Evolutionary conservation across 2,888 invertebrate genomes (phyloP).

Genomic region (Tillus elongatus): DNA sequence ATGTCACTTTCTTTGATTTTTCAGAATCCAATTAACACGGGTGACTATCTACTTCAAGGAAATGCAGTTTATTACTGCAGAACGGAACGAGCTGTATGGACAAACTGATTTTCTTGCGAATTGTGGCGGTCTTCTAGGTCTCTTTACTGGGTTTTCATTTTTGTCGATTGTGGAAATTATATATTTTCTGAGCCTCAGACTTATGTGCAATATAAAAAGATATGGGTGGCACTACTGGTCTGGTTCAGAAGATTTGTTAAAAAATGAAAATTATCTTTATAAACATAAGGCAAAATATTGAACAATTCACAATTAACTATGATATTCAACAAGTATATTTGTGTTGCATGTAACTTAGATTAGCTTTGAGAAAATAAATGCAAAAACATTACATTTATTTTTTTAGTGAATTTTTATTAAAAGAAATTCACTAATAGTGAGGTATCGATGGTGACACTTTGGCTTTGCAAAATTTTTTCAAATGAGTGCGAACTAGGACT

Average conservation of each 20-base stretch:
- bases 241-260: conserved; percentile 20
- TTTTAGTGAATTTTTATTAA: too few species aligned
- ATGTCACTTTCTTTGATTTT: too few species aligned
- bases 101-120: conserved; percentile 45
- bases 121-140: conserved; percentile 45
- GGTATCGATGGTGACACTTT: too few species aligned
- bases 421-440: too few species aligned
- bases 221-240: conserved; percentile 31
- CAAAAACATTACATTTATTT: too few species aligned
- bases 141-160: conserved; percentile 52
- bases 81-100: conserved; percentile 46
- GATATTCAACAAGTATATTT: too few species aligned
- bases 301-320: too few species aligned
- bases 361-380: too few species aligned
- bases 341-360: too few species aligned
- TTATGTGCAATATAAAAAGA: conserved; percentile 41
- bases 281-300: too few species aligned
- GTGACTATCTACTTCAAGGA: conserved; percentile 61
- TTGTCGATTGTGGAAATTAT: conserved; percentile 48
- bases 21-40: conserved; percentile 46
- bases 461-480: too few species aligned
- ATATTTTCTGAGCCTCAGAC: conserved; percentile 45
- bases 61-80: conserved; percentile 44
- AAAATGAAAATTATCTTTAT: conserved; percentile 18
- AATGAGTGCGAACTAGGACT: too few species aligned